A percentile compares a stretch with the other conserved stretches of the same genome.
phyloP scores from a whole-genome alignment of 2,888 invertebrate species.

The Falcaria lacertinaria region DNA sequence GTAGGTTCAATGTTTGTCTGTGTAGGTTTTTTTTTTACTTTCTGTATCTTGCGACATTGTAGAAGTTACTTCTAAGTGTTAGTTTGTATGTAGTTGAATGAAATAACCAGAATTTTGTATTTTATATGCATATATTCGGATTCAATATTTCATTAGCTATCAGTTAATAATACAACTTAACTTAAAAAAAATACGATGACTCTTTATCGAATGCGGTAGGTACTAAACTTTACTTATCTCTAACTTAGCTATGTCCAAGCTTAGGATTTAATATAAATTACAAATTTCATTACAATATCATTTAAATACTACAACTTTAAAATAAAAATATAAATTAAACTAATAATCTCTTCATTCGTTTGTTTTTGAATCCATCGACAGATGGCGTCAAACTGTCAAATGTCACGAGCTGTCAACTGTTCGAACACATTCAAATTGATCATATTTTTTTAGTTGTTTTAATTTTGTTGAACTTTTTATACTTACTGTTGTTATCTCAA shows the following conservation, averaged over 20 bases:
- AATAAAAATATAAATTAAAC: constrained; percentile 51
- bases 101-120: constrained; percentile 56
- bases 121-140: constrained; percentile 78
- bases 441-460: no score
- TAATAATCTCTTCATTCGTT: constrained; percentile 52
- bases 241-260: constrained; percentile 74
- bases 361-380: background rate
- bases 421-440: background rate
- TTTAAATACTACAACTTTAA: constrained; percentile 49
- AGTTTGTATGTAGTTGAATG: background rate
- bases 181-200: constrained; percentile 74
- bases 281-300: constrained; percentile 66
- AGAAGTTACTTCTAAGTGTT: background rate
- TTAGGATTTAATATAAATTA: constrained; percentile 73
- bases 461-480: no score
- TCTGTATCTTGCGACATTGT: no score
- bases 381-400: constrained; percentile 1
- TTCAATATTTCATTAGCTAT: constrained; percentile 77
- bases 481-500: no score
- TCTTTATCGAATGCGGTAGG: constrained; percentile 58
- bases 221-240: constrained; percentile 46
- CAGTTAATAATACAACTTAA: constrained; percentile 74
- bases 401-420: background rate
- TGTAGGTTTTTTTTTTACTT: no score
- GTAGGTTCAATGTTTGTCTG: no score